Conservation (phyloP, 92 coral and sea anemone genomes). For the Phymanthus crucifer region DNA sequence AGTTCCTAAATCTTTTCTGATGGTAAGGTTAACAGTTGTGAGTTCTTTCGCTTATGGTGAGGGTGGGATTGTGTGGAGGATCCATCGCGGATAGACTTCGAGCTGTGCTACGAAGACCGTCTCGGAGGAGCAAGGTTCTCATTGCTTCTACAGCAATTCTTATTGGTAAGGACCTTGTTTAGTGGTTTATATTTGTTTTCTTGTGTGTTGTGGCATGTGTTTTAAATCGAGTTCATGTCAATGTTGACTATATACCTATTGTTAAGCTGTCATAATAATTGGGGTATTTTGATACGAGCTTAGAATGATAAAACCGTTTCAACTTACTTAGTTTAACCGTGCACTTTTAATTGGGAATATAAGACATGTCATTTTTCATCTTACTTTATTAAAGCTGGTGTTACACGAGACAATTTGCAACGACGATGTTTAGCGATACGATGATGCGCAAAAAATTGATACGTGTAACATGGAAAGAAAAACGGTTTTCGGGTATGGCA, state of each 20-base stretch:
- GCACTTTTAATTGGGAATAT: too few species aligned
- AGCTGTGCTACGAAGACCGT: slow-evolving; percentile 25
- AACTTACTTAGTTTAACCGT: too few species aligned
- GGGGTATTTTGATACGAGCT: not conserved
- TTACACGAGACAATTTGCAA: too few species aligned
- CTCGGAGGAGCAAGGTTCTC: slow-evolving; percentile 21
- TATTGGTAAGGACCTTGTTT: not conserved
- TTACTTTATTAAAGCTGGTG: too few species aligned
- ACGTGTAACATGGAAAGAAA: too few species aligned
- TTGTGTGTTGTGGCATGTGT: not conserved
- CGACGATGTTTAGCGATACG: too few species aligned
- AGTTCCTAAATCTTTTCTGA: not conserved
- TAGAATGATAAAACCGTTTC: too few species aligned
- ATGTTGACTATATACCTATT: not conserved
- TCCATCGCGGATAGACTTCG: slow-evolving; percentile 54
- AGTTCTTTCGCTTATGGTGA: slow-evolving; percentile 56
- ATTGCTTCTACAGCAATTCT: slow-evolving; percentile 1
- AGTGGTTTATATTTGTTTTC: not conserved
- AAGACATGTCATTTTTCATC: too few species aligned
- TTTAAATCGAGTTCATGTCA: not conserved
- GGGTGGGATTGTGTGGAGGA: slow-evolving; percentile 38
- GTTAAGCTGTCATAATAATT: not conserved
- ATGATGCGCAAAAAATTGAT: too few species aligned
- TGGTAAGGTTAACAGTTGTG: slow-evolving; percentile 9
- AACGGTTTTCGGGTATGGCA: too few species aligned